phyloP scores from a whole-genome alignment of 2,888 invertebrate genomes.

The Antitype chi region DNA sequence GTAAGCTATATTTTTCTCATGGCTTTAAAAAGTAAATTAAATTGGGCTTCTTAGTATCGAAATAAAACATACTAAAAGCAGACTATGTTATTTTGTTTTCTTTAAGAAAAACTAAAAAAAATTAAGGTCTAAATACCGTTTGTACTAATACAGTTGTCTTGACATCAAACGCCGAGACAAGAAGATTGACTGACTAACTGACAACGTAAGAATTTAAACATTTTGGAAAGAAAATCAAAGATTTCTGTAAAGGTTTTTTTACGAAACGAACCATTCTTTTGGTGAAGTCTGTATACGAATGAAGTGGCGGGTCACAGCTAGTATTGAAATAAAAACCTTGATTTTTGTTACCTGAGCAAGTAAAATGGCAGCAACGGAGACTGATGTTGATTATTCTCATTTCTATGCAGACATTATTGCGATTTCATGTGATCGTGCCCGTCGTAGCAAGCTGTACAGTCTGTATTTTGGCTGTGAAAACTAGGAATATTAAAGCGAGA shows the following conservation, averaged over 20 bases:
- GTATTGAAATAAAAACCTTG: conserved; percentile 25
- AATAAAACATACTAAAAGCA: not conserved
- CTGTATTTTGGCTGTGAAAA: conserved; percentile 32
- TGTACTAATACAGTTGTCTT: not conserved
- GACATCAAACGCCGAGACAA: not conserved
- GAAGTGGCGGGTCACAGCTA: not conserved
- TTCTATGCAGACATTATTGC: conserved; percentile 63
- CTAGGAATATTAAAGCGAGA: conserved; percentile 11
- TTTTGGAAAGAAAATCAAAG: not conserved
- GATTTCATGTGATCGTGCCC: conserved; percentile 42
- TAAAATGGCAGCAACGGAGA: conserved; percentile 46
- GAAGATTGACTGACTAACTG: not conserved
- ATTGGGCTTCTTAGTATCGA: conserved; percentile 7
- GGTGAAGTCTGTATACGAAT: not conserved
- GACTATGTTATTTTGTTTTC: not conserved
- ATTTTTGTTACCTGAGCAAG: conserved; percentile 33
- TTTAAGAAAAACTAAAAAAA: not conserved
- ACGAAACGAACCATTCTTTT: not conserved
- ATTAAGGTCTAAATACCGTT: too few relatives aligned
- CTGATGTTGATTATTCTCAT: conserved; percentile 70
- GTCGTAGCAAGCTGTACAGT: conserved; percentile 1
- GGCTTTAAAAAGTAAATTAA: conserved; percentile 21
- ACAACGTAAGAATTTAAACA: not conserved
- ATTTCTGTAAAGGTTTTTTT: not conserved
- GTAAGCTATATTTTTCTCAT: conserved; percentile 3